Evolutionary conservation across 2,797 vertebrate genomes (phyloP).

Genomic region (Anableps anableps): DNA sequence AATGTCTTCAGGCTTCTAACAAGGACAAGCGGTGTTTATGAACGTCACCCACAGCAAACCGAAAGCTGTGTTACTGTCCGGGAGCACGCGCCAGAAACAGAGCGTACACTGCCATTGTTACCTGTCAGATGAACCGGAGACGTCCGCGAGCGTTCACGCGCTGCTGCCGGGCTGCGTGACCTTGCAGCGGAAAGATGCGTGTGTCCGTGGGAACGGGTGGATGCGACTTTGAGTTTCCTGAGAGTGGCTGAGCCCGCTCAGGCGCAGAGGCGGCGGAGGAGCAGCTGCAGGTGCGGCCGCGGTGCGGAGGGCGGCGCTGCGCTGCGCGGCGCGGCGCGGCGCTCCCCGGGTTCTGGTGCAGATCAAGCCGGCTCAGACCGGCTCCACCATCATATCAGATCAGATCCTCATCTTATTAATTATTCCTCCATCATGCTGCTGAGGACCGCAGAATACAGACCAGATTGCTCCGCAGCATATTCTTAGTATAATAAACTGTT

Average conservation of each 20-base stretch:
- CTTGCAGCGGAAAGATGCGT: constrained; percentile 66
- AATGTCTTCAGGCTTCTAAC: constrained; percentile 6
- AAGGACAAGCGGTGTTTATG: background rate
- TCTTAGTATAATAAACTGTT: too few relatives aligned
- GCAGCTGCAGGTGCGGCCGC: constrained; percentile 2
- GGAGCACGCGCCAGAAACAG: background rate
- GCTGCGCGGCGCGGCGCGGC: background rate
- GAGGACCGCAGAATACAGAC: background rate
- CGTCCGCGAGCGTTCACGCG: constrained; percentile 14
- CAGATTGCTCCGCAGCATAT: background rate
- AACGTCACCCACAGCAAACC: too few relatives aligned
- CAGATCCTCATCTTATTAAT: background rate
- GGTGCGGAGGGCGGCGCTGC: background rate
- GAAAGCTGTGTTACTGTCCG: constrained; percentile 16
- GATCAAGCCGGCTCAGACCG: background rate
- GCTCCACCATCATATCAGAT: background rate
- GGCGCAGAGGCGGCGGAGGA: background rate
- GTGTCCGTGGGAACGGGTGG: constrained; percentile 13
- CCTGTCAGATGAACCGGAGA: constrained; percentile 35
- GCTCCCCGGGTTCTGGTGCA: background rate
- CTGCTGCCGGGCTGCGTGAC: constrained; percentile 51
- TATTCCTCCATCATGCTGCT: constrained; percentile 1
- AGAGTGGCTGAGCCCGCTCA: constrained; percentile 23
- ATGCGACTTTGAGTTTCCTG: constrained; percentile 59
- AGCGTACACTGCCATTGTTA: constrained; percentile 15